phyloP scores from a whole-genome alignment of 2,888 invertebrate species.

The Heliconius cydno region DNA sequence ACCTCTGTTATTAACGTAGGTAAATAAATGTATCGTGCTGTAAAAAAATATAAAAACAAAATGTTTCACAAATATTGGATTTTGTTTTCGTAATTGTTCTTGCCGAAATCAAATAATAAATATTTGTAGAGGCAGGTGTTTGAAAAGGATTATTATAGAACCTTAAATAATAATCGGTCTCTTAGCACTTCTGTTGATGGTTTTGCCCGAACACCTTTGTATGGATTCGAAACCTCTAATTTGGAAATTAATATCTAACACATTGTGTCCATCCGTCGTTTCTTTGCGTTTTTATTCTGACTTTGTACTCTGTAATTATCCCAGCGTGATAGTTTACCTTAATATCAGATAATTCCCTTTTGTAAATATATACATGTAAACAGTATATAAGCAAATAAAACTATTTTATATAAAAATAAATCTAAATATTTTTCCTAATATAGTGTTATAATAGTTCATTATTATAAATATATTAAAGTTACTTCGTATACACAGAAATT shows the following conservation, averaged over 20 bases:
- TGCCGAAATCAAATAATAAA: slow-evolving; percentile 69
- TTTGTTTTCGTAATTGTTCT: slow-evolving; percentile 16
- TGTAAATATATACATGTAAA: background rate
- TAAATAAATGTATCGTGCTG: too few relatives aligned
- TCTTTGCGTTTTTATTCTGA: slow-evolving; percentile 71
- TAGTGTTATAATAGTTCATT: background rate
- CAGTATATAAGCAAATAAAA: background rate
- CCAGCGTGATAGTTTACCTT: slow-evolving; percentile 40
- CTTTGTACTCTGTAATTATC: slow-evolving; percentile 51
- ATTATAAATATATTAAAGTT: background rate
- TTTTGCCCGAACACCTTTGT: slow-evolving; percentile 77
- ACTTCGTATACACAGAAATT: background rate
- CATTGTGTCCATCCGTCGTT: slow-evolving; percentile 78
- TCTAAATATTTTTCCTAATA: background rate
- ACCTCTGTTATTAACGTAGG: too few relatives aligned
- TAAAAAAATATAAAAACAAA: background rate
- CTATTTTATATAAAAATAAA: background rate
- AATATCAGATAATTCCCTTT: slow-evolving; percentile 25
- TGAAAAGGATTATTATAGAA: slow-evolving; percentile 70
- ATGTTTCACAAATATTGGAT: slow-evolving; percentile 24
- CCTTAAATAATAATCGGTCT: slow-evolving; percentile 77
- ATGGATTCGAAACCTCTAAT: slow-evolving; percentile 73
- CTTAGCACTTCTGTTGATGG: slow-evolving; percentile 80
- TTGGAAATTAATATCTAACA: slow-evolving; percentile 82
- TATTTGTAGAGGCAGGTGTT: slow-evolving; percentile 81